phyloP scores from a whole-genome alignment of 1,140 invertebrate species.

The Psilanteris sp. region DNA sequence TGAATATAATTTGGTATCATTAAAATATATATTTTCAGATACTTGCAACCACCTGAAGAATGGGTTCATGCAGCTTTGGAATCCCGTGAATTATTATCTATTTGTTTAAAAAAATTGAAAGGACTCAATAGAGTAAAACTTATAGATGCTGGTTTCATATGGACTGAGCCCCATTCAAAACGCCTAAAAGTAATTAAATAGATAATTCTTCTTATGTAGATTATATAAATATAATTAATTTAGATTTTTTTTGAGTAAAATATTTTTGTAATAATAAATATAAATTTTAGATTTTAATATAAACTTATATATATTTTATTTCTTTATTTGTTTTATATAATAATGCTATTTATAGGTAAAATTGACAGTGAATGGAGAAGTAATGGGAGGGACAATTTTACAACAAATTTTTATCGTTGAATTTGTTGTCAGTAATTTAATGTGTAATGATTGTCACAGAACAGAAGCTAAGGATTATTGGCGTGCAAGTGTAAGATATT shows the following conservation, averaged over 20 bases:
- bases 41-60: conserved; percentile 94
- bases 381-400: conserved; percentile 88
- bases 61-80: conserved; percentile 95
- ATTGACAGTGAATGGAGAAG: conserved; percentile 97
- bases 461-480: conserved; percentile 99
- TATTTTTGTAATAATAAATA: no score
- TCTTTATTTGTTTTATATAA: no score
- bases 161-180: conserved; percentile 99
- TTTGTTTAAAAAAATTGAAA: conserved; percentile 97
- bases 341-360: no score
- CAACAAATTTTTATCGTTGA: conserved; percentile 97
- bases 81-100: conserved; percentile 93
- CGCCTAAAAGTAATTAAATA: conserved; percentile 88
- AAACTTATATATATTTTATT: no score
- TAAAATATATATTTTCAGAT: conserved; percentile 81
- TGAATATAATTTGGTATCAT: no score
- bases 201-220: no score
- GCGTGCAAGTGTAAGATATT: conserved; percentile 88
- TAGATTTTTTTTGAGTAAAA: no score
- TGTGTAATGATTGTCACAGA: conserved; percentile 98
- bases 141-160: conserved; percentile 97
- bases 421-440: conserved; percentile 93
- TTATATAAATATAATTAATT: no score
- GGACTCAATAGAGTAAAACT: conserved; percentile 93
- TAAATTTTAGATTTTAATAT: no score